These are phyloP conservation scores for Ellobius talpinus DNA, from an alignment of 2,113 vertebrate species.

Conservation along the genomic window DNA sequence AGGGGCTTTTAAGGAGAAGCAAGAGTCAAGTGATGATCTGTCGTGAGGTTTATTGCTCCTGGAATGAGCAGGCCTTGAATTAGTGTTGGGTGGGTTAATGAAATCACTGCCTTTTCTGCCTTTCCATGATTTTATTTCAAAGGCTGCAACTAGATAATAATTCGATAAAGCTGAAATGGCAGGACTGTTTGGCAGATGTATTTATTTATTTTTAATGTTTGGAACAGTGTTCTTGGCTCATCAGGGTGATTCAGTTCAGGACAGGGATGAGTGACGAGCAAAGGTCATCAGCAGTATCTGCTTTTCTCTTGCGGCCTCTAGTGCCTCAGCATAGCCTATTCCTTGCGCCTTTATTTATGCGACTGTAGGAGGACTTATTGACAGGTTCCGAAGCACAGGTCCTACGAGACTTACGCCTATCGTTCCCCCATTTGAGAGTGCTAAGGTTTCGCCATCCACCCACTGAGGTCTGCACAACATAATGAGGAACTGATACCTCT, in stretches of 20 bases:
- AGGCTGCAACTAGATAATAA: slow-evolving; percentile 23
- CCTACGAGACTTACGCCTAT: background rate
- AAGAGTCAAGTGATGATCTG: background rate
- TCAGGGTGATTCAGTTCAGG: slow-evolving; percentile 9
- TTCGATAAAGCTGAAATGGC: slow-evolving; percentile 69
- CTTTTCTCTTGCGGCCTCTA: background rate
- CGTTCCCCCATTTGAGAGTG: background rate
- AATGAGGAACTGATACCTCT: background rate
- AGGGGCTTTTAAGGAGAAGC: slow-evolving; percentile 7
- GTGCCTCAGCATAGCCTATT: background rate
- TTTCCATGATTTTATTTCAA: slow-evolving; percentile 54
- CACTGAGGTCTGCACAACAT: background rate
- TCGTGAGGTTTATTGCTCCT: background rate
- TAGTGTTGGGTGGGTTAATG: slow-evolving; percentile 49
- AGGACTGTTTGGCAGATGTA: slow-evolving; percentile 63
- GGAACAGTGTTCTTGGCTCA: slow-evolving; percentile 56
- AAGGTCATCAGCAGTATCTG: background rate
- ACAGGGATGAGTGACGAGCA: background rate
- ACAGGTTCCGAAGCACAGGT: background rate
- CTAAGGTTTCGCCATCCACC: background rate
- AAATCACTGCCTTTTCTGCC: slow-evolving; percentile 66
- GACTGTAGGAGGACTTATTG: background rate
- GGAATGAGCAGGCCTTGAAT: background rate
- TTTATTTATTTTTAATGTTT: background rate
- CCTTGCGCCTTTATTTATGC: background rate